Evolutionary conservation across 2,888 invertebrate genomes (phyloP).

Genomic region (Chymomyza amoena): DNA sequence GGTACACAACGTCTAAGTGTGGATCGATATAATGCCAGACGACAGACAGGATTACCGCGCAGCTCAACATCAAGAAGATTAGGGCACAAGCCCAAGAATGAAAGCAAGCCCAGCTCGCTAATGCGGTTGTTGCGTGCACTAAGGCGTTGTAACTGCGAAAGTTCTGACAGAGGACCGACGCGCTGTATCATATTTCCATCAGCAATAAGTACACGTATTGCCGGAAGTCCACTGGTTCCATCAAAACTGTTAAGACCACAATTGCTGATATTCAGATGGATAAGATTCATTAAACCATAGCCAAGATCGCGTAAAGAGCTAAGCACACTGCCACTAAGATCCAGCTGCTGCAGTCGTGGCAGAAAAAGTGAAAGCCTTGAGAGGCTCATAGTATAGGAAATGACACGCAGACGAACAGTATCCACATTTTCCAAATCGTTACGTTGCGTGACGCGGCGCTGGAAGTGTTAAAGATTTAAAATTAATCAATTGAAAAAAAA

Average conservation of each 20-base stretch:
- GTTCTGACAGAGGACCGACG: slow-evolving; percentile 82
- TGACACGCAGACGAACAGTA: slow-evolving; percentile 83
- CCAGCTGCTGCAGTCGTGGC: slow-evolving; percentile 82
- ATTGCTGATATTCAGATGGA: slow-evolving; percentile 81
- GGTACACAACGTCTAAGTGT: slow-evolving; percentile 76
- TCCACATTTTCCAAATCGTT: slow-evolving; percentile 80
- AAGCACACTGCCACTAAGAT: slow-evolving; percentile 84
- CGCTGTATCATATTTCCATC: slow-evolving; percentile 83
- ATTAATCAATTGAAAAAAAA: not conserved
- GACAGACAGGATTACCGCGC: slow-evolving; percentile 79
- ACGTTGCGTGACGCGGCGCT: slow-evolving; percentile 79
- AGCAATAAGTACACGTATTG: slow-evolving; percentile 82
- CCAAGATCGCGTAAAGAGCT: slow-evolving; percentile 85
- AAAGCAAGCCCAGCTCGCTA: slow-evolving; percentile 72
- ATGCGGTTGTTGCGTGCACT: slow-evolving; percentile 78
- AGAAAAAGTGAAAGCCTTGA: slow-evolving; percentile 83
- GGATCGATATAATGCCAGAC: slow-evolving; percentile 73
- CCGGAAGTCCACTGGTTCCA: slow-evolving; percentile 83
- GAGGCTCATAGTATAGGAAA: slow-evolving; percentile 82
- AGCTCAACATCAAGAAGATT: slow-evolving; percentile 81
- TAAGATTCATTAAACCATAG: slow-evolving; percentile 81
- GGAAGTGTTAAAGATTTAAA: slow-evolving; percentile 15
- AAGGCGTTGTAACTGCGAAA: slow-evolving; percentile 79
- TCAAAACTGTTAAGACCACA: slow-evolving; percentile 84
- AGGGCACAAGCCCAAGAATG: slow-evolving; percentile 78